phyloP scores from a whole-genome alignment of 2,888 invertebrate genomes.

The Neocrepidodera transversa region DNA sequence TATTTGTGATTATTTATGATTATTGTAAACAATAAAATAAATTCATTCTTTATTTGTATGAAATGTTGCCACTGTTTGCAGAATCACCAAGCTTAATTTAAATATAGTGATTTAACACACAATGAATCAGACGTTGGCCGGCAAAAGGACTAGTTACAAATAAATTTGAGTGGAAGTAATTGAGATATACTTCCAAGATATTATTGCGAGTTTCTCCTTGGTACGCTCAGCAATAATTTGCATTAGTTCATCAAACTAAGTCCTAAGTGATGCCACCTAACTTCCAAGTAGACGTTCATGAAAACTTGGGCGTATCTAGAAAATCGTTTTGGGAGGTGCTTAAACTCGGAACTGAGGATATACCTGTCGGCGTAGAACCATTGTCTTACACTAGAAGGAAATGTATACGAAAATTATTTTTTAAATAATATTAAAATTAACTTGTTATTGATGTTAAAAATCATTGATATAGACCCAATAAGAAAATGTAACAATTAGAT shows the following conservation, averaged over 20 bases:
- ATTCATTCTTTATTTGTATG: no score
- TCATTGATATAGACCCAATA: no score
- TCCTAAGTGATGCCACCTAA: constrained; percentile 31
- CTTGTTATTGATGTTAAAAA: not conserved
- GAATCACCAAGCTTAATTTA: no score
- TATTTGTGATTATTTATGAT: no score
- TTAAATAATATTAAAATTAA: not conserved
- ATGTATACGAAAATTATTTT: no score
- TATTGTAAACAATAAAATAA: no score
- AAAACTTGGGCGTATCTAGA: constrained; percentile 25
- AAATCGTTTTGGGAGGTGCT: constrained; percentile 30
- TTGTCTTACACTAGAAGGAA: not conserved
- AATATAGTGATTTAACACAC: no score
- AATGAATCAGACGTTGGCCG: not conserved
- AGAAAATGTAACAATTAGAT: no score
- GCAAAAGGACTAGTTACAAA: not conserved
- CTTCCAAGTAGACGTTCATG: constrained; percentile 32
- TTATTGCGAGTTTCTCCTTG: constrained; percentile 44
- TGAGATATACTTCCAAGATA: constrained; percentile 15
- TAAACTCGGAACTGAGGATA: constrained; percentile 4
- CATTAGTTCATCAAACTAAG: constrained; percentile 48
- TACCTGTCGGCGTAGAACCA: not conserved
- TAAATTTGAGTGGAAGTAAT: constrained; percentile 9
- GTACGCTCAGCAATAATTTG: constrained; percentile 47
- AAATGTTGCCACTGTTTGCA: no score